Base-by-base conservation (phyloP, 2,888 invertebrate genomes). In the Oscheius sp. region DNA sequence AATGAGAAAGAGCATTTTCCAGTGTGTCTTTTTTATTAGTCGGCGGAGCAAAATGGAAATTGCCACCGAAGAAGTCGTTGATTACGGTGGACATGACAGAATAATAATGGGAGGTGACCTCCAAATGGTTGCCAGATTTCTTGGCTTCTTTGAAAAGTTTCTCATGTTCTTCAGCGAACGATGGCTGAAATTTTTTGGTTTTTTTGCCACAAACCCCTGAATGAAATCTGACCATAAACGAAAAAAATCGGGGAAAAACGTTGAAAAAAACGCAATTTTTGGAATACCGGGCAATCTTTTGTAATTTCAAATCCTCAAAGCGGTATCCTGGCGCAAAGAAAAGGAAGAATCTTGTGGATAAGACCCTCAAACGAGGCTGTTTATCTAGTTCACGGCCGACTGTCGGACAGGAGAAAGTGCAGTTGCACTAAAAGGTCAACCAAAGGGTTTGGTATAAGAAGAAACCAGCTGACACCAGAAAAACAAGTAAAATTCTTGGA, bases 41-140 rank as follows among this genome's bases (percentile, higher is more conserved):
- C 6, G 87, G 87, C 7, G 87, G 82, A 7, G 85, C 87, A 69
- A 87, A 87, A 71, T 87, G 87, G 69, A 87, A 87, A 70, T 85
- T 87, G 23, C 76, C 86, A 27, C 84, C 85, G 71, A 87, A 87
- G 72, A 87, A 88, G 46, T 86, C 79, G 45, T 88, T 84, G 53
- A 87, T 88, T 46, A 87, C 87, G n/a, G 76, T 81, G 41, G 85
- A 85, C 88, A 87, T 87, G 18, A 87, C 85, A 55, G 85, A 85
- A 61, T 87, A 87, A 76, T 87, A 87, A 75, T 87, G 87, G 9
- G 85, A 74, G 1, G 87, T 87, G 43, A 87, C 86, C 45, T 76
- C 76, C 55, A 79, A 72, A 75, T 87, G 83, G 64, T 85, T 76
- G 0, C 79, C 81, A 18, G 76, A 71, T 52, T 76, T 59, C 59